phyloP scores from a whole-genome alignment of 35 echinoderm and acorn worm species.

The Strongylocentrotus purpuratus region DNA sequence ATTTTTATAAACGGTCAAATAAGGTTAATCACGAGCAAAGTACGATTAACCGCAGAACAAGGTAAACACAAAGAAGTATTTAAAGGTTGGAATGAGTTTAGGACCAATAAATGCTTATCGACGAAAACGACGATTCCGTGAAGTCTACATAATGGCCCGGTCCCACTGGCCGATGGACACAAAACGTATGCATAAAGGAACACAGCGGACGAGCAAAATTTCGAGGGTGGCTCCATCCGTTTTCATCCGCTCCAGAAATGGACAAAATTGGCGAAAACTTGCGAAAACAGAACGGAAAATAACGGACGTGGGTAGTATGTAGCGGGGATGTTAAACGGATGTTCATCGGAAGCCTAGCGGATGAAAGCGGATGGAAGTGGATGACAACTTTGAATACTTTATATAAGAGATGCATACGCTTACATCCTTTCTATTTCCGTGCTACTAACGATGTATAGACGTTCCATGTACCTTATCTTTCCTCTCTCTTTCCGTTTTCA shows the following conservation, averaged over 20 bases:
- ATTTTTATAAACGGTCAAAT: too few relatives aligned
- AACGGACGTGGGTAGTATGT: too few relatives aligned
- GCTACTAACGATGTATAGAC: slow-evolving; percentile 39
- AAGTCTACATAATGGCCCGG: not conserved
- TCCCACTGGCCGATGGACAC: slow-evolving; percentile 39
- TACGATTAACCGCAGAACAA: too few relatives aligned
- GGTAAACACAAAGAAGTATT: too few relatives aligned
- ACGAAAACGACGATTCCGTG: too few relatives aligned
- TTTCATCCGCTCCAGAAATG: slow-evolving; percentile 39
- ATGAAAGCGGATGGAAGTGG: slow-evolving; percentile 30
- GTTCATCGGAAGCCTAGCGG: slow-evolving; percentile 22
- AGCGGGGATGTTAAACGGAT: too few relatives aligned
- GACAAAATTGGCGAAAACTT: slow-evolving; percentile 19
- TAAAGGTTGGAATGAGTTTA: too few relatives aligned
- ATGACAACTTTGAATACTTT: slow-evolving; percentile 41
- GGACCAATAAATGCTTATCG: too few relatives aligned
- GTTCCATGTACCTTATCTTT: slow-evolving; percentile 33
- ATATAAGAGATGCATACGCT: slow-evolving; percentile 30
- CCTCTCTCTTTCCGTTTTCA: slow-evolving; percentile 26
- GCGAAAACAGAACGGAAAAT: too few relatives aligned
- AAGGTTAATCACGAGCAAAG: too few relatives aligned
- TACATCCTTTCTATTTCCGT: slow-evolving; percentile 44
- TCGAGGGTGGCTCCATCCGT: slow-evolving; percentile 39
- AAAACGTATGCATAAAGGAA: slow-evolving; percentile 22
- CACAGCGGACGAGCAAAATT: too few relatives aligned